phyloP scores from a whole-genome alignment of 2,797 vertebrate genomes.

The Notolabrus celidotus region DNA sequence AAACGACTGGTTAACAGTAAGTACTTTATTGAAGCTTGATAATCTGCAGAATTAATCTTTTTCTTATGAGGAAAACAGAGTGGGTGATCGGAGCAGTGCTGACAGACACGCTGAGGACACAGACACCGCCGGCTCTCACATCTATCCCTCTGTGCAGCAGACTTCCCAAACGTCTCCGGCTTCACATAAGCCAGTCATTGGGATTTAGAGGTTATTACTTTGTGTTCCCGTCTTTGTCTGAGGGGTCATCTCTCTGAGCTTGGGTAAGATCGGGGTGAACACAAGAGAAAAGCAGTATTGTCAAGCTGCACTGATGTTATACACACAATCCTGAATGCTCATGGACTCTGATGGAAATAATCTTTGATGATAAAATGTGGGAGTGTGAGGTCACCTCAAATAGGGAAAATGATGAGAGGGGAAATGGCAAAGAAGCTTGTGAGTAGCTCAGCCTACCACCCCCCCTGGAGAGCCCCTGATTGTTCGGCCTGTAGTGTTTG shows the following conservation, averaged over 20 bases:
- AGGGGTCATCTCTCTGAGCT: constrained; percentile 68
- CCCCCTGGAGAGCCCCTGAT: constrained; percentile 36
- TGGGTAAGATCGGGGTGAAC: constrained; percentile 65
- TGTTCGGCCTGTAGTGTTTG: constrained; percentile 69
- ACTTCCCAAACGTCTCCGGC: constrained; percentile 82
- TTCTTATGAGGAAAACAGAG: constrained; percentile 78
- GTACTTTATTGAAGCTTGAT: constrained; percentile 79
- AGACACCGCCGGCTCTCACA: constrained; percentile 54
- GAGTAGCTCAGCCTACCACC: constrained; percentile 3
- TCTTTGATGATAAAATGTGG: constrained; percentile 59
- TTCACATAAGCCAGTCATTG: constrained; percentile 81
- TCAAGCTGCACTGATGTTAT: constrained; percentile 46
- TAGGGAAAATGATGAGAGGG: constrained; percentile 28
- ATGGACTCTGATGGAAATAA: constrained; percentile 40
- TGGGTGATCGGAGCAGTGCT: constrained; percentile 70
- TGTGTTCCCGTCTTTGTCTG: constrained; percentile 73
- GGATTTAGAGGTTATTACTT: constrained; percentile 83
- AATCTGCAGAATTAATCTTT: constrained; percentile 83
- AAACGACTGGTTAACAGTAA: constrained; percentile 76
- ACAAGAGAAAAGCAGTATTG: constrained; percentile 21
- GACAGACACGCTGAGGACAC: constrained; percentile 76
- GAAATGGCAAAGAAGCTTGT: constrained; percentile 29
- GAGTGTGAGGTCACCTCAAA: constrained; percentile 52
- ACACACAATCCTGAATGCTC: constrained; percentile 40
- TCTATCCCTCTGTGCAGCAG: constrained; percentile 50